Evolutionary conservation across 2,113 vertebrate species (phyloP), one percentile per base, ranked within the genome.

Genomic region (Callithrix jacchus): DNA sequence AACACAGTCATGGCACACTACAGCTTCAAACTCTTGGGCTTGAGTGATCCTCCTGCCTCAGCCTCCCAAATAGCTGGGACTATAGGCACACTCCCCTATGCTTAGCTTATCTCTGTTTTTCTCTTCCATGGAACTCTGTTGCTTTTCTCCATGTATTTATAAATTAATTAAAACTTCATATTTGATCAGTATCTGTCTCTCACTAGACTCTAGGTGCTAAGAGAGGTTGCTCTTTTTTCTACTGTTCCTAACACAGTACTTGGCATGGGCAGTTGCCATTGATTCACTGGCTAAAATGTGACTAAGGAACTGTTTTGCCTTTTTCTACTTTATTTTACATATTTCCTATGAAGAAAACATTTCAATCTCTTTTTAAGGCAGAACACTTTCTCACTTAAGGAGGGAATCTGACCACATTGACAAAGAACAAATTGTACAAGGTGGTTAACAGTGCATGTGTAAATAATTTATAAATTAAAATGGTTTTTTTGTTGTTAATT

Each of bases 401-500:
- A 52, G 27, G 9, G 18, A 82, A 82, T 86, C 21, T 89, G 61
- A 91, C 74, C 61, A 89, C 58, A 5, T 61, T 27, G 68, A 47
- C 17, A 83, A 83, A 96, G 54, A 93, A 89, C 58, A 95, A 94
- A 91, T 89, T 77, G 45, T 82, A 42, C 23, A 84, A 74, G 32
- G 64, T 91, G 45, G 30, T 87, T 95, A 92, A 82, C 35, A 47
- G n/a, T 73, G n/a, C 88, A 70, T 64, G 30, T 91, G 20, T 74
- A 97, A 64, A 73, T 96, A 64, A 96, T 95, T 95, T 84, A 92
- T 89, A 58, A 94, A 96, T 91, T 85, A 73, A 81, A 90, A 30
- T 88, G 61, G 25, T 47, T 93, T 97, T 97, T 68, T 71, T 37
- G 35, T 3, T 93, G 37, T 93, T 95, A 20, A 74, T 96, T 95